A percentile compares a stretch with the other conserved stretches of the same genome.
phyloP scores from a whole-genome alignment of 1,140 invertebrate species.

The Drosophila triauraria region DNA sequence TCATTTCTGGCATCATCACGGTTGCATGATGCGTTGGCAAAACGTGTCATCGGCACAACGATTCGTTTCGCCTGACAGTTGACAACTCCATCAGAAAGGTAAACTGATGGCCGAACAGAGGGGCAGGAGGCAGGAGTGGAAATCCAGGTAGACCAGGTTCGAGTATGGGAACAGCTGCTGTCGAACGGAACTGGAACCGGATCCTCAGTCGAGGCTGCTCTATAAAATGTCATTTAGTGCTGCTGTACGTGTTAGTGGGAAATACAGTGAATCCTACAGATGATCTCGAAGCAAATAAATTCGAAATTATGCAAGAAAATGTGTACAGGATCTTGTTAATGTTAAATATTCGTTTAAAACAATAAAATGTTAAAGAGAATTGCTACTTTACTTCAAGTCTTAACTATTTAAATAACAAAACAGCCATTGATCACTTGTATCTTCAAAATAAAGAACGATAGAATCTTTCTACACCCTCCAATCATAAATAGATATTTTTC shows the following conservation, averaged over 20 bases:
- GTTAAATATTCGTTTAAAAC: not conserved
- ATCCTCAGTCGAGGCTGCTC: constrained; percentile 43
- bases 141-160: not conserved
- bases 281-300: constrained; percentile 14
- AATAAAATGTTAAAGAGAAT: not conserved
- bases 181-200: not conserved
- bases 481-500: not conserved
- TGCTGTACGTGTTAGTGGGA: constrained; percentile 25
- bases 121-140: not conserved
- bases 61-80: constrained; percentile 43
- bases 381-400: not conserved
- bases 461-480: not conserved
- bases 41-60: constrained; percentile 66
- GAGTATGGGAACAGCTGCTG: not conserved
- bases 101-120: constrained; percentile 26
- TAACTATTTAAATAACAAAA: not conserved
- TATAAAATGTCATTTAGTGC: constrained; percentile 64
- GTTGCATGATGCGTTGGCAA: constrained; percentile 74
- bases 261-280: constrained; percentile 6
- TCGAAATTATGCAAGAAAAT: not conserved
- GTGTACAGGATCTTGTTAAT: not conserved
- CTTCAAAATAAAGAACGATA: not conserved
- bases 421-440: not conserved
- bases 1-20: constrained; percentile 63
- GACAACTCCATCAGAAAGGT: constrained; percentile 51